Base-by-base conservation (phyloP, 2,797 vertebrate genomes). In the Clarias pachynema region DNA sequence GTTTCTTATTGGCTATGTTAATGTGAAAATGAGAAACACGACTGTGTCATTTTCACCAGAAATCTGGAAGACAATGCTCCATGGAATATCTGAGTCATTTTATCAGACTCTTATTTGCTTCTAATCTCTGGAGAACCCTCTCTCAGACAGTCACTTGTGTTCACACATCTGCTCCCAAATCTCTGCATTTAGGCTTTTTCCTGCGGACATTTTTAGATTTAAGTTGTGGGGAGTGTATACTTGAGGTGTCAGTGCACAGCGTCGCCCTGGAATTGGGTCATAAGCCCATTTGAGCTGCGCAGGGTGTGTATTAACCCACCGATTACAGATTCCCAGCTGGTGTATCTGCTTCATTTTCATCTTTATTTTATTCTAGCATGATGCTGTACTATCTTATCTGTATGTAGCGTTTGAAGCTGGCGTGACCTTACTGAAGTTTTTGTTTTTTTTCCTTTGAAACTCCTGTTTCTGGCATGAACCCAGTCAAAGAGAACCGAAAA, bases 361-460 rank as follows among this genome's bases (percentile, higher is more conserved):
- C 22, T 74, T 31, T 79, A 72, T 75, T 37, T n/a, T 40, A 3
- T 18, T 74, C 5, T 44, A 72, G 49, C 74, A 29, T 65, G 29
- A n/a, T 62, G 16, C 4, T 37, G 22, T 31, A n/a, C n/a, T 62
- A 62, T 79, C 34, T n/a, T 79, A n/a, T 62, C 56, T 72, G 29
- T 62, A 57, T 66, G 18, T 66, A 44, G 31, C 12, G 59, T 86
- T 87, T 87, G 68, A 89, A 89, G 89, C 86, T 65, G n/a, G 65
- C 75, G 66, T 73, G 12, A 75, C 78, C 60, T 56, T 53, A 62
- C 5, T 73, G 37, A 73, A 68, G 59, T 68, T 84, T 66, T 73
- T 15, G 24, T 56, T 49, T 62, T 63, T 60, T 63, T 53, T 60
- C 22, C 22, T 82, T 86, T 66, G 34, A 75, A 83, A 80, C 69